These are phyloP conservation scores for Phrynosoma platyrhinos DNA, from an alignment of 2,113 vertebrate genomes.

Conservation along the genomic window DNA sequence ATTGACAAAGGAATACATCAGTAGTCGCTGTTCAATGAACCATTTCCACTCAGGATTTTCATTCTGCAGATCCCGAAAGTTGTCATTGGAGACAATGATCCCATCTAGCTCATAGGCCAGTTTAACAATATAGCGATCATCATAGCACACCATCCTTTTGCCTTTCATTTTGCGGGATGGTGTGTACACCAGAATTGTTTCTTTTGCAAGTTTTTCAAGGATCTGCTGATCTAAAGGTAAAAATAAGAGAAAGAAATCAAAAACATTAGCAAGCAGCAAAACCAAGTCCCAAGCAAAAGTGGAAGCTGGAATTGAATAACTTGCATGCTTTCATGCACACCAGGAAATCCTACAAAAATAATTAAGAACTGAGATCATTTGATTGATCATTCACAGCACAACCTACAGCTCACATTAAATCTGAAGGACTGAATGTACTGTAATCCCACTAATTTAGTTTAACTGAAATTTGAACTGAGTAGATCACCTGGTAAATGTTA, in stretches of 20 bases:
- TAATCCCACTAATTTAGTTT: background rate
- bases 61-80: conserved; percentile 89
- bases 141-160: conserved; percentile 89
- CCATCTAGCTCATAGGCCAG: conserved; percentile 86
- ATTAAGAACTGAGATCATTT: background rate
- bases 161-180: conserved; percentile 89
- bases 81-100: conserved; percentile 92
- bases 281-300: background rate
- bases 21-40: conserved; percentile 91
- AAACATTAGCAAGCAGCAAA: background rate
- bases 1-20: conserved; percentile 93
- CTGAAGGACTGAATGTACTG: background rate
- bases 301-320: conserved; percentile 10
- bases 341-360: background rate
- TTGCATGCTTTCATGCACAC: background rate
- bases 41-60: conserved; percentile 92
- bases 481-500: background rate
- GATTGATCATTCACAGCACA: background rate
- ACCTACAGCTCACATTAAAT: background rate
- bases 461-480: background rate
- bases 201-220: conserved; percentile 85
- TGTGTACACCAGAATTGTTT: conserved; percentile 87
- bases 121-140: conserved; percentile 91
- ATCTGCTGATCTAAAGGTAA: conserved; percentile 83
- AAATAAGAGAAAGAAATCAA: background rate